Base-by-base conservation (phyloP, 2,113 vertebrate species). In the Terrapene triunguis region DNA sequence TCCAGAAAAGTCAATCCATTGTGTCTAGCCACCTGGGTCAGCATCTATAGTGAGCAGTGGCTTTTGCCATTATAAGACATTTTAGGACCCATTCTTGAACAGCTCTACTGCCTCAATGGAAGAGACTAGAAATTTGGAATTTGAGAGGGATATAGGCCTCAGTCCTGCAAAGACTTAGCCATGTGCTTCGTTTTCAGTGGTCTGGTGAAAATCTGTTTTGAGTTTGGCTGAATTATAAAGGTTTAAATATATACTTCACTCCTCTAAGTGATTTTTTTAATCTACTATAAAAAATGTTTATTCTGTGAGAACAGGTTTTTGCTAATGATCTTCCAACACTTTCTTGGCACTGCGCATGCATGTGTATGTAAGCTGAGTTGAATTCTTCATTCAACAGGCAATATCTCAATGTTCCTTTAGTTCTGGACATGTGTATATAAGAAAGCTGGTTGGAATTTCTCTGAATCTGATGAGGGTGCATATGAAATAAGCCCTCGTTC, bases 201-300 rank as follows among this genome's bases (percentile, higher is more conserved):
- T 97, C 96, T 96, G 82, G 35, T 96, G 96, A 97, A 74, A 97
- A 96, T 96, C 88, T 94, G 96, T 93, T 95, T 92, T 89, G 79
- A 19, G 89, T 96, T 95, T 97, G 97, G 96, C 96, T 97, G 87
- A 88, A 54, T 97, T 92, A 96, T 93, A 97, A 80, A 88, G 53
- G 50, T 79, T 96, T 95, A 87, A 93, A 96, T 72, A 24, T 1
- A 11, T 74, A 89, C 95, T 92, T 91, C 93, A 96, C 97, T 97
- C 95, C 93, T 97, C 96, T 94, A 95, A 87, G 95, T 96, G 96
- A 97, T 96, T 97, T 96, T 97, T 97, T 97, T 94, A 55, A 97
- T 96, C 95, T 95, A 95, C 95, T 92, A 93, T 96, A 95, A 92
- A 93, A 7, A 80, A 93, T 90, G 91, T 87, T 94, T 85, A 87